Conservation (phyloP, 2,113 vertebrate genomes). For the Pelmatolapia mariae region DNA sequence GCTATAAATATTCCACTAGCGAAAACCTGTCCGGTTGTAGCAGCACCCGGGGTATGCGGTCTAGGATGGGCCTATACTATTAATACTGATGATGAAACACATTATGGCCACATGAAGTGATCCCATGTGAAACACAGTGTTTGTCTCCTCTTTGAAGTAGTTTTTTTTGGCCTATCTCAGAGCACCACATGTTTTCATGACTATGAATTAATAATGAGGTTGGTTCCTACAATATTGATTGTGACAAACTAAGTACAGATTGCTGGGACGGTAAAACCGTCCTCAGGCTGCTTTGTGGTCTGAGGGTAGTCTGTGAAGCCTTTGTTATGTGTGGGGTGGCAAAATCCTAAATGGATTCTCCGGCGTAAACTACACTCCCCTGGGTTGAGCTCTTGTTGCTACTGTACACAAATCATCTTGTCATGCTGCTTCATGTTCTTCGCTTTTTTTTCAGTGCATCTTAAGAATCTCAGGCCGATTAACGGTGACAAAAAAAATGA, state of each 20-base stretch:
- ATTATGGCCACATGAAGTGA: conserved; percentile 24
- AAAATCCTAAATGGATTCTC: conserved; percentile 40
- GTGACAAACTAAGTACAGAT: conserved; percentile 58
- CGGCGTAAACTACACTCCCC: conserved; percentile 35
- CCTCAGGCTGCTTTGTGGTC: conserved; percentile 13
- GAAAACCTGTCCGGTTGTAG: conserved; percentile 64
- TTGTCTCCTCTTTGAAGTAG: conserved; percentile 37
- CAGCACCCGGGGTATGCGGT: conserved; percentile 55
- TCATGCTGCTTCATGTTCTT: conserved; percentile 35
- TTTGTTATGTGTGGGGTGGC: conserved; percentile 27
- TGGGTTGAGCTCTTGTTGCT: conserved; percentile 36
- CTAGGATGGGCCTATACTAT: conserved; percentile 52
- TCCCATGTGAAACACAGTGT: conserved; percentile 31
- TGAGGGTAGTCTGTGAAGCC: conserved; percentile 23
- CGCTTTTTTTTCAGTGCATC: neutral
- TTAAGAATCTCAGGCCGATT: neutral
- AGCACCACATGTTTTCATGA: conserved; percentile 35
- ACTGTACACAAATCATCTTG: conserved; percentile 58
- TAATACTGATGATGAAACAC: conserved; percentile 60
- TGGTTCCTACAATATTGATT: conserved; percentile 64
- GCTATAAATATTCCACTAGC: conserved; percentile 76
- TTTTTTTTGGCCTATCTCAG: neutral
- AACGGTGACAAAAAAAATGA: neutral
- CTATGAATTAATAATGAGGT: conserved; percentile 62
- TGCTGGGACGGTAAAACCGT: conserved; percentile 27